Base-by-base conservation (phyloP, 2,113 vertebrate species). In the Ursus arctos region DNA sequence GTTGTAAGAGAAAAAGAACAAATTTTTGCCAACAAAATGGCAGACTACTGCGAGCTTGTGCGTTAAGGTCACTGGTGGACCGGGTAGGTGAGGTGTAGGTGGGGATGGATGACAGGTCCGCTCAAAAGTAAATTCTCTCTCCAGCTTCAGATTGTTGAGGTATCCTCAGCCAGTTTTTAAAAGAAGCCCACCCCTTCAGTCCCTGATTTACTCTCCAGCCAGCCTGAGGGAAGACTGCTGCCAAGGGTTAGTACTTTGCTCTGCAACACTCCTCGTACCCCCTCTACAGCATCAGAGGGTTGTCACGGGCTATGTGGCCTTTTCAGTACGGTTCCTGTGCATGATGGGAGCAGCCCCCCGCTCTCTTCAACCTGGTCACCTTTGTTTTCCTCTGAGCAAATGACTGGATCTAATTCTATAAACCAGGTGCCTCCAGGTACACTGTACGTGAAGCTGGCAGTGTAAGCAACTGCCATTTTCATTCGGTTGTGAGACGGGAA, bases 41-140 rank as follows among this genome's bases (percentile, higher is more conserved):
- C 76, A 90, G 59, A 49, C 67, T 72, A 2, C 6, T 31, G n/a
- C 79, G 53, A 65, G 57, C 28, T 87, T 86, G 49, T 90, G 53
- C 71, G 31, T 59, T 88, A 61, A 65, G n/a, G 14, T 47, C 76
- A 59, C 16, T 67, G 53, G 18, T 88, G 55, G n/a, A 24, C 55
- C 22, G 21, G 55, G 31, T 40, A 11, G 15, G 36, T 47, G 14
- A 2, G 13, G 24, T n/a, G 10, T 31, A 6, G 26, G 14, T 51
- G n/a, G 7, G 11, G 7, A 11, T 80, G 51, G 49, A 80, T 65
- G 53, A 31, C 24, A 31, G 61, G 31, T 74, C 43, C 31, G 71
- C 47, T 90, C 57, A 65, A 55, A 67, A 86, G 61, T 40, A 84
- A 71, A 36, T 69, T 84, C 79, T 91, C 9, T 90, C 77, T 87